Evolutionary conservation across 2,113 vertebrate species (phyloP).

Genomic region (Petroica traversi): DNA sequence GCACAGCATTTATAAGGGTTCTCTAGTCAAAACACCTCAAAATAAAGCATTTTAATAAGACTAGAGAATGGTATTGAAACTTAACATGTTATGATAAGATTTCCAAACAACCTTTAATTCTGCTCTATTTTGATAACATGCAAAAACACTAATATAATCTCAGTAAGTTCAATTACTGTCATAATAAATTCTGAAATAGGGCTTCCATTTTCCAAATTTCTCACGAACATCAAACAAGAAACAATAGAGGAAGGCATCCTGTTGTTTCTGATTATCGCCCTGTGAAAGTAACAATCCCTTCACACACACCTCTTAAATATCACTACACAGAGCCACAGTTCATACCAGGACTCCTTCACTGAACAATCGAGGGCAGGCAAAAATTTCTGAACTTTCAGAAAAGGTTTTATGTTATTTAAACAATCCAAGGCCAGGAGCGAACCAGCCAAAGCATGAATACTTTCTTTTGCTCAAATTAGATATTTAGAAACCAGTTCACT

Average conservation of each 20-base stretch:
- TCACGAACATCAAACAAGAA: not conserved
- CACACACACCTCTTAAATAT: accelerated
- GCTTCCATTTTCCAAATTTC: not conserved
- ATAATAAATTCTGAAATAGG: not conserved
- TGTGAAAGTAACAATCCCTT: not conserved
- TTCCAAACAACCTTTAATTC: not conserved
- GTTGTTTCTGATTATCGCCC: not conserved
- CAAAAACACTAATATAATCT: not conserved
- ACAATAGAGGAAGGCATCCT: not conserved
- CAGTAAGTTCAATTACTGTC: not conserved
- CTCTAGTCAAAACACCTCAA: not conserved
- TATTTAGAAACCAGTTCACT: not conserved
- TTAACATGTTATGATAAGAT: not conserved
- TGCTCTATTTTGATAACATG: not conserved
- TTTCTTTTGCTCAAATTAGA: not conserved
- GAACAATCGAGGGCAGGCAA: not conserved
- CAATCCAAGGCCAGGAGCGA: not conserved
- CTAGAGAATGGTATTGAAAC: not conserved
- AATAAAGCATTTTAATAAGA: not conserved
- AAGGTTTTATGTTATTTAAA: not conserved
- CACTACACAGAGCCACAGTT: not conserved
- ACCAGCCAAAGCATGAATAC: not conserved
- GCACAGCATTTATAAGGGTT: not conserved
- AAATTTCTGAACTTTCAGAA: not conserved
- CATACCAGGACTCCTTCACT: not conserved